A percentile compares a stretch with the other conserved stretches of the same genome.
Evolutionary conservation across 1,140 invertebrate genomes (phyloP).

Genomic region (Neodiprion fabricii): DNA sequence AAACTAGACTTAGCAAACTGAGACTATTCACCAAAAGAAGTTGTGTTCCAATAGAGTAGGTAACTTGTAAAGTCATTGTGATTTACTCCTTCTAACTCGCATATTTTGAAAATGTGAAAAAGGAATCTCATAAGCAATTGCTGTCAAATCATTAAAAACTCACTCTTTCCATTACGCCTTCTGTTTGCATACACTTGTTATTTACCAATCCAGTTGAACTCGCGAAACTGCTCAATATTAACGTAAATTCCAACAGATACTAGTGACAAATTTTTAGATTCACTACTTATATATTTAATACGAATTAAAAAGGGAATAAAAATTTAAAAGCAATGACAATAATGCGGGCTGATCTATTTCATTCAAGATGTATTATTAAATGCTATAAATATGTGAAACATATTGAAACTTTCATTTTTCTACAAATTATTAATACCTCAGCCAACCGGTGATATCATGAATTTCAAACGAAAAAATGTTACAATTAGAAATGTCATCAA

Average conservation of each 20-base stretch:
- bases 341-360: not conserved
- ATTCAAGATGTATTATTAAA: not conserved
- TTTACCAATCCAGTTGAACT: too few species aligned
- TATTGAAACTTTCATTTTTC: too few species aligned
- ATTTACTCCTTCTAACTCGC: conserved; percentile 15
- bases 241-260: too few species aligned
- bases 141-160: not conserved
- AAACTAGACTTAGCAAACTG: conserved; percentile 45
- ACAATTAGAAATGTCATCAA: not conserved
- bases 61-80: conserved; percentile 36
- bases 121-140: not conserved
- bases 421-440: not conserved
- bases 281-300: too few species aligned
- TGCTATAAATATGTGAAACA: not conserved
- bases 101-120: not conserved
- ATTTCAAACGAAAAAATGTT: not conserved
- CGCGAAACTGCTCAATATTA: too few species aligned
- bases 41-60: conserved; percentile 53
- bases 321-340: too few species aligned
- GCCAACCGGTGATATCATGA: not conserved
- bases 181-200: not conserved
- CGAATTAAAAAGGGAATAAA: too few species aligned
- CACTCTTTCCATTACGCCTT: not conserved
- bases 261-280: too few species aligned
- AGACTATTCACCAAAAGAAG: conserved; percentile 54